Base-by-base conservation (phyloP, 1,140 invertebrate species). In the Babylonia areolata region DNA sequence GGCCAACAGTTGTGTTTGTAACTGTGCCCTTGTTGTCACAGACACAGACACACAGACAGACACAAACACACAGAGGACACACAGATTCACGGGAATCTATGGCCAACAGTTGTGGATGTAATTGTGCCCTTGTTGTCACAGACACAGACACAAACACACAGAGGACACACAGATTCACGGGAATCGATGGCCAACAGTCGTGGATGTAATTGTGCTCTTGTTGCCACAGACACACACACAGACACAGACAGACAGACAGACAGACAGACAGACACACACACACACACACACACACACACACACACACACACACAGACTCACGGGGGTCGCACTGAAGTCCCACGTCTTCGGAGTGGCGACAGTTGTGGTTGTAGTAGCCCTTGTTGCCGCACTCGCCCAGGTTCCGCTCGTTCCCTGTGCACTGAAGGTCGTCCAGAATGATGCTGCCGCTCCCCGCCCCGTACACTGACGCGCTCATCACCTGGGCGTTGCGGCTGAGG, bases 141-240 rank as follows among this genome's bases (percentile, higher is more conserved):
- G 9, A 69, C 11, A 69, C 64, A 69, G 17, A 69, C 64, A 69
- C 11, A 69, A n/a, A n/a, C n/a, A n/a, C n/a, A n/a, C n/a, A n/a
- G n/a, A n/a, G n/a, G n/a, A n/a, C n/a, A n/a, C n/a, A n/a, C n/a
- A n/a, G n/a, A n/a, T n/a, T n/a, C n/a, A n/a, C n/a, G n/a, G n/a
- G n/a, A n/a, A n/a, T n/a, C n/a, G n/a, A n/a, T n/a, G n/a, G 92
- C 3, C 90, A 87, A 89, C 92, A 93, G 90, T 92, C 92, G 80
- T 93, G 46, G 46, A 11, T 51, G 46, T 51, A 51, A 20, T 51
- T 11, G n/a, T n/a, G 46, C 46, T 20, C 20, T 51, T 51, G 46
- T 51, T 31, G n/a, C 11, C 71, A 35, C 31, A 73, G 31, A 73
- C 6, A 73, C 71, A 73, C 6, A 73, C 71, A 69, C 15, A 69